These are phyloP conservation scores for Phortica okadai DNA, from an alignment of 2,888 invertebrate genomes.

Conservation along the genomic window DNA sequence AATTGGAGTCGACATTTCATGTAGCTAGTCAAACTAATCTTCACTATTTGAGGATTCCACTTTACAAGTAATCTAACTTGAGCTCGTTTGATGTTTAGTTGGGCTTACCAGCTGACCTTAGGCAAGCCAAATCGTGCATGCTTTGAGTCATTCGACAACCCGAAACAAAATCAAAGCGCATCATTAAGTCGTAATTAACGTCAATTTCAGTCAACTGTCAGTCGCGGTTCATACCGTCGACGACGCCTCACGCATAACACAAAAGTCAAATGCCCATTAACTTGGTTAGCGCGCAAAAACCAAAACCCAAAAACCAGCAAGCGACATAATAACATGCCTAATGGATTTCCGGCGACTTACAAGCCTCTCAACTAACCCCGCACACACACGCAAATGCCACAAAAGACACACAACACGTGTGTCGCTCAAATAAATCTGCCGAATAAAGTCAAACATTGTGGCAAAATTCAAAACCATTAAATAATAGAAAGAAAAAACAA, in stretches of 20 bases:
- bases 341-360: slow-evolving; percentile 29
- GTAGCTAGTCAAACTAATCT: neutral
- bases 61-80: too few relatives aligned
- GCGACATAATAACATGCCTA: slow-evolving; percentile 2
- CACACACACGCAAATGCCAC: neutral
- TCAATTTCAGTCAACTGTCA: slow-evolving; percentile 53
- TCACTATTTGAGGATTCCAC: neutral
- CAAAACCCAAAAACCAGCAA: neutral
- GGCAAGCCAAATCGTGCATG: neutral
- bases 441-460: slow-evolving; percentile 1
- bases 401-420: slow-evolving; percentile 1
- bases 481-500: neutral
- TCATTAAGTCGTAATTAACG: slow-evolving; percentile 65
- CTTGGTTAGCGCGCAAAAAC: slow-evolving; percentile 6
- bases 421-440: neutral
- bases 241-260: neutral
- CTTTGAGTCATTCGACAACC: neutral
- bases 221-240: neutral
- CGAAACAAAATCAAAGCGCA: slow-evolving; percentile 36
- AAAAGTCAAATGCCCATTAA: slow-evolving; percentile 6
- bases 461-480: neutral
- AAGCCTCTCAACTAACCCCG: neutral
- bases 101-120: slow-evolving; percentile 1
- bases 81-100: too few relatives aligned
- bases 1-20: slow-evolving; percentile 51